Conservation (phyloP, 2,797 vertebrate genomes). For the Cryptoblepharus egeriae region DNA sequence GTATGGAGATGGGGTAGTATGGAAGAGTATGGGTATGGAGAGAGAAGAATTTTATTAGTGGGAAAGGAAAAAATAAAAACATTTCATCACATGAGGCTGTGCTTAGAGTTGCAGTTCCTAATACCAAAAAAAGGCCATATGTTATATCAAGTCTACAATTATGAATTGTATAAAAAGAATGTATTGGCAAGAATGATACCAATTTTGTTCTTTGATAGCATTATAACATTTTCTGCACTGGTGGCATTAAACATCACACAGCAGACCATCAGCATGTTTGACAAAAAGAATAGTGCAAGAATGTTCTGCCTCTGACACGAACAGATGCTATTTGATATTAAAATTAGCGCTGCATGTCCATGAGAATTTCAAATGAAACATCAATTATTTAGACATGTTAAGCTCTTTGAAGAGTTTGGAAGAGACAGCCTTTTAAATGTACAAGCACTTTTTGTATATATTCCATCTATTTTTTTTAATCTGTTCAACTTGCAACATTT, state of each 20-base stretch:
- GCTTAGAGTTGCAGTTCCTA: not conserved
- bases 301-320: not conserved
- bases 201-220: not conserved
- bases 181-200: not conserved
- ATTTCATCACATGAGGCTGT: not conserved
- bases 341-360: slow-evolving; percentile 15
- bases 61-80: not conserved
- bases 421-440: not conserved
- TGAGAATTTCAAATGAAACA: slow-evolving; percentile 23
- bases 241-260: not conserved
- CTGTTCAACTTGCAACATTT: not conserved
- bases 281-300: slow-evolving; percentile 7
- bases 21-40: too few relatives aligned
- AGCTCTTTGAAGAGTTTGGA: slow-evolving; percentile 11
- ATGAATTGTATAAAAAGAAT: too few relatives aligned
- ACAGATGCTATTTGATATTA: slow-evolving; percentile 16
- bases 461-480: not conserved
- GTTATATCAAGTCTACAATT: not conserved
- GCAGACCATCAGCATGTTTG: not conserved
- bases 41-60: not conserved
- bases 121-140: too few relatives aligned
- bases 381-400: slow-evolving; percentile 13
- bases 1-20: not conserved
- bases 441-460: not conserved
- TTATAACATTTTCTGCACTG: not conserved